Conservation (phyloP, 2,888 invertebrate genomes). For the Saturnia japonica region DNA sequence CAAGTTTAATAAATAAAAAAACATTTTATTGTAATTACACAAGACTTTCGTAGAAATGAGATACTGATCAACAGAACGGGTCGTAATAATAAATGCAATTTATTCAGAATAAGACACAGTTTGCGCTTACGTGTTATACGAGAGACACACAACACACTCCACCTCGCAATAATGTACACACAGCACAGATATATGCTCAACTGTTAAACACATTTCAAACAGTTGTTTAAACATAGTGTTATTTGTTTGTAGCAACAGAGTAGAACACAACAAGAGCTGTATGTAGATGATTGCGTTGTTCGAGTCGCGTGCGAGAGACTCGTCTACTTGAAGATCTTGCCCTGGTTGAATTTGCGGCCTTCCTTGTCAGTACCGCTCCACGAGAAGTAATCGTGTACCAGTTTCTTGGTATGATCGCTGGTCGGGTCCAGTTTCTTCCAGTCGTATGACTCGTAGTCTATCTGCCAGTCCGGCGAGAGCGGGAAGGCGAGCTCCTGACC, state of each 20-base stretch:
- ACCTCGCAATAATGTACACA: background rate
- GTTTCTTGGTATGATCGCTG: constrained; percentile 89
- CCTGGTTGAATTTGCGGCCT: constrained; percentile 98
- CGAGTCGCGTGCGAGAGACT: background rate
- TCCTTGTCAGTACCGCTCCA: constrained; percentile 93
- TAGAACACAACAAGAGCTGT: background rate
- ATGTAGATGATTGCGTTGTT: background rate
- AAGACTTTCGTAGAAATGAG: constrained; percentile 48
- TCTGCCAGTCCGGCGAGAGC: constrained; percentile 94
- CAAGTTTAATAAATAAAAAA: constrained; percentile 61
- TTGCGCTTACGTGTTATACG: background rate
- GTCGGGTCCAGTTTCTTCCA: constrained; percentile 96
- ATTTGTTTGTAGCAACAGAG: too few species aligned
- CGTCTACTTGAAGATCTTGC: constrained; percentile 97
- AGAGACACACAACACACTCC: too few species aligned
- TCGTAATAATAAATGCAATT: constrained; percentile 56
- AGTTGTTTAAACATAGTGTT: background rate
- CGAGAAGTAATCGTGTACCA: constrained; percentile 94
- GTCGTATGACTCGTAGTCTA: constrained; percentile 96
- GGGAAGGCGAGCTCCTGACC: constrained; percentile 96
- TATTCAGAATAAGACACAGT: constrained; percentile 27
- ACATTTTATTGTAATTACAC: constrained; percentile 57
- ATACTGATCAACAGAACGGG: constrained; percentile 37
- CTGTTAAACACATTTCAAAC: background rate
- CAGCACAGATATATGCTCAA: too few species aligned